phyloP scores from a whole-genome alignment of 2,888 invertebrate genomes.

The Epicampocera succincta region DNA sequence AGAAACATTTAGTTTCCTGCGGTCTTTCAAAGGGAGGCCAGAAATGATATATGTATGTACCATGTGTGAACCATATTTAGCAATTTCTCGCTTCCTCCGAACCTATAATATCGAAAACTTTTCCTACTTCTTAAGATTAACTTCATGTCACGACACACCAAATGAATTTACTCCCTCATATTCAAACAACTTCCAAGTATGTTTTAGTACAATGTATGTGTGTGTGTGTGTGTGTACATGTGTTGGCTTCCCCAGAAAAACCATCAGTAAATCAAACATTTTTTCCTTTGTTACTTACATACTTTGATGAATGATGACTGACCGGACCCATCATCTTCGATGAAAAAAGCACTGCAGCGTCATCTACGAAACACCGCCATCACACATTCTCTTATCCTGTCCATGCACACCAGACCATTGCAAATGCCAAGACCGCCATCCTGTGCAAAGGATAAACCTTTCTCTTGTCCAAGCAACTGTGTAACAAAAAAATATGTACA shows the following conservation, averaged over 20 bases:
- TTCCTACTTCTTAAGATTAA: background rate
- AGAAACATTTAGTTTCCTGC: too few species aligned
- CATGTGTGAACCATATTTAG: too few species aligned
- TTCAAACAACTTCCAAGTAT: constrained; percentile 12
- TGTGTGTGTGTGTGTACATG: too few species aligned
- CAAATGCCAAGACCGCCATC: constrained; percentile 26
- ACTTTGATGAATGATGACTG: constrained; percentile 80
- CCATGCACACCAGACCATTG: background rate
- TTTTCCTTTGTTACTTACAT: constrained; percentile 70
- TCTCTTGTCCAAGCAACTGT: constrained; percentile 47
- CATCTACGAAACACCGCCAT: constrained; percentile 44
- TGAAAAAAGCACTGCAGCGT: constrained; percentile 73
- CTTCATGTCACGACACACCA: background rate
- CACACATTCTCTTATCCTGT: background rate
- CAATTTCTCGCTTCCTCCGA: too few species aligned
- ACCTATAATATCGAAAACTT: background rate
- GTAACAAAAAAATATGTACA: background rate
- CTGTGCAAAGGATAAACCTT: constrained; percentile 56
- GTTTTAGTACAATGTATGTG: too few species aligned
- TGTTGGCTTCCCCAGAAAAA: constrained; percentile 55
- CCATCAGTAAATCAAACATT: constrained; percentile 77
- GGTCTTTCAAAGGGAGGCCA: too few species aligned
- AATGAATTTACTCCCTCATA: constrained; percentile 8
- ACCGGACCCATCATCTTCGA: constrained; percentile 61
- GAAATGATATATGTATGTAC: too few species aligned